Base-by-base conservation (phyloP, 2,797 vertebrate genomes). In the Phrynocephalus forsythii region DNA sequence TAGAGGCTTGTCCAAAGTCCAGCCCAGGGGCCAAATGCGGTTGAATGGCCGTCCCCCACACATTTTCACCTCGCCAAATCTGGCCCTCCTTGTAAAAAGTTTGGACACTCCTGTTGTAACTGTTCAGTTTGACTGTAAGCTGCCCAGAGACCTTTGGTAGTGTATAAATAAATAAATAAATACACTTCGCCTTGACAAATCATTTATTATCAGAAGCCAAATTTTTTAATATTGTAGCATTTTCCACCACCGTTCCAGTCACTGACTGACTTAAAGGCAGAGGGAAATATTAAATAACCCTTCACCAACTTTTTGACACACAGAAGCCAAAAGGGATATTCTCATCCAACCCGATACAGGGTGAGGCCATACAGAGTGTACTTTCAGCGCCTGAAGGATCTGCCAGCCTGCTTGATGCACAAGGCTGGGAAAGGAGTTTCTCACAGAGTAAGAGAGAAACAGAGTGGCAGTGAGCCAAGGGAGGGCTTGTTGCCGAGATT, bases 401-500 rank as follows among this genome's bases (percentile, higher is more conserved):
- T 87, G 82, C 77, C 90, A 91, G 89, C 88, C 89, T 87, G 87
- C 66, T 44, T 88, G 88, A 81, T 91, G 48, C 78, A 79, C 87
- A 91, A 76, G 24, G 50, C 2, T 88, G 79, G 86, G 83, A 93
- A 44, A 92, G n/a, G 92, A 90, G 86, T 86, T 89, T 94, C 87
- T 90, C 90, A 63, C 60, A 63, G 52, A 56, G 52, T 13, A 56
- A 56, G 60, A 63, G 60, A 90, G 86, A 91, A 84, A 93, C 75
- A 89, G 76, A 87, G 0, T 92, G 92, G 93, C 92, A 94, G 81
- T 44, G 33, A 83, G 91, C 93, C 91, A 95, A 91, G 90, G 48
- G 50, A 56, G 84, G 56, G 60, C 0, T 86, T 82, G 85, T 80
- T 90, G 68, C 44, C 83, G 76, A 94, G 91, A 93, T 86, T 86